Conservation (phyloP, 2,113 vertebrate genomes). For the Diphyllodes magnificus region DNA sequence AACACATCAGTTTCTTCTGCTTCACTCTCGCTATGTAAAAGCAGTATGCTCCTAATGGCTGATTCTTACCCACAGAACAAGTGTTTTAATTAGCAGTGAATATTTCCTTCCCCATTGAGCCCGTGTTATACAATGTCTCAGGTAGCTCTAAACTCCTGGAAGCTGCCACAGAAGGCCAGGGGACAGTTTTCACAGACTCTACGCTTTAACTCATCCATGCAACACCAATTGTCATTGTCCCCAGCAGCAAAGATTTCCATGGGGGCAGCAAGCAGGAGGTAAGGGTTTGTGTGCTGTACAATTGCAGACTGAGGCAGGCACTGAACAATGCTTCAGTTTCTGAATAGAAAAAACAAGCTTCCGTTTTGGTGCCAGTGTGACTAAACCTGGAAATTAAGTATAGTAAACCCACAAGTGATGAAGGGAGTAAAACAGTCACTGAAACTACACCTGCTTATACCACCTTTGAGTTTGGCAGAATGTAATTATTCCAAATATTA, state of each 20-base stretch:
- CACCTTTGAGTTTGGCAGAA: not conserved
- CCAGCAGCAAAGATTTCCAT: not conserved
- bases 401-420: not conserved
- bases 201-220: not conserved
- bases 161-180: no score
- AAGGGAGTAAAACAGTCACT: not conserved
- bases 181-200: not conserved
- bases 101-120: not conserved
- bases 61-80: not conserved
- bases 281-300: not conserved
- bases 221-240: not conserved
- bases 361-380: not conserved
- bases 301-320: not conserved
- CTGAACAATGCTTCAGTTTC: not conserved
- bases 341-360: not conserved
- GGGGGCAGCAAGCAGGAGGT: no score
- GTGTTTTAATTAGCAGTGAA: not conserved
- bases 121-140: not conserved
- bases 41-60: not conserved
- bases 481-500: slow-evolving; percentile 33
- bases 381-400: not conserved
- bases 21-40: not conserved
- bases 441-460: not conserved
- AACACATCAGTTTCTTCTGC: not conserved
- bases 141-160: not conserved